These are phyloP conservation scores for Patiria pectinifera DNA, from an alignment of 53 echinoderm and acorn worm species.

Conservation along the genomic window DNA sequence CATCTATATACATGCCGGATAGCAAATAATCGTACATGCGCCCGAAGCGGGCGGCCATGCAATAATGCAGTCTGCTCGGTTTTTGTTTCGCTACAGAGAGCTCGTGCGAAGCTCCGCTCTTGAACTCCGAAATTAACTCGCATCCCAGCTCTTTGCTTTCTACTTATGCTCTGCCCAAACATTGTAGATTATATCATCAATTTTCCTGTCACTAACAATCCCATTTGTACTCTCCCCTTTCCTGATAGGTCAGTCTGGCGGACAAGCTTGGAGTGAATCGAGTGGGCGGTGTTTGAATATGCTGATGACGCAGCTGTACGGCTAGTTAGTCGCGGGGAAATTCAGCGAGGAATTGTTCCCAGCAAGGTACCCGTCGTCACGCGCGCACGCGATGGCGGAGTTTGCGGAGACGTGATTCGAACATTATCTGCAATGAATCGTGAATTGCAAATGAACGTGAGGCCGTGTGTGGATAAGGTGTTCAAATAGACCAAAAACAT, in stretches of 20 bases:
- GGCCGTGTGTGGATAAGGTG: neutral
- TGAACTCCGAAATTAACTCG: neutral
- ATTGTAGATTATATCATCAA: neutral
- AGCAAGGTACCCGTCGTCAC: neutral
- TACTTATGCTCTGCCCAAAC: neutral
- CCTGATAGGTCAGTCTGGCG: neutral
- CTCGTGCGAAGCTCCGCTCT: neutral
- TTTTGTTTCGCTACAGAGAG: neutral
- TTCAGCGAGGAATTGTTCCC: neutral
- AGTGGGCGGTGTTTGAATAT: conserved; percentile 8
- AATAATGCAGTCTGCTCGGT: neutral
- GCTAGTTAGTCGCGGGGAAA: neutral
- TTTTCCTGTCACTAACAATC: neutral
- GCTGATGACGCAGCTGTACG: neutral
- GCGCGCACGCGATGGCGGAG: neutral
- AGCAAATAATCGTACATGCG: neutral
- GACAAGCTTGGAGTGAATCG: neutral
- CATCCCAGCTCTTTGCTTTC: neutral
- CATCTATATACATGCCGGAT: neutral
- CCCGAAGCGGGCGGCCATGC: neutral
- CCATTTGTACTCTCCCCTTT: neutral
- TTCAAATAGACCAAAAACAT: neutral
- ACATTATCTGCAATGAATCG: conserved; percentile 2
- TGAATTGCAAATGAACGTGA: neutral
- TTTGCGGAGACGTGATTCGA: neutral